A percentile compares a stretch with the other conserved stretches of the same genome.
phyloP scores from a whole-genome alignment of 2,797 vertebrate species.

The Dromococcyx pavoninus region DNA sequence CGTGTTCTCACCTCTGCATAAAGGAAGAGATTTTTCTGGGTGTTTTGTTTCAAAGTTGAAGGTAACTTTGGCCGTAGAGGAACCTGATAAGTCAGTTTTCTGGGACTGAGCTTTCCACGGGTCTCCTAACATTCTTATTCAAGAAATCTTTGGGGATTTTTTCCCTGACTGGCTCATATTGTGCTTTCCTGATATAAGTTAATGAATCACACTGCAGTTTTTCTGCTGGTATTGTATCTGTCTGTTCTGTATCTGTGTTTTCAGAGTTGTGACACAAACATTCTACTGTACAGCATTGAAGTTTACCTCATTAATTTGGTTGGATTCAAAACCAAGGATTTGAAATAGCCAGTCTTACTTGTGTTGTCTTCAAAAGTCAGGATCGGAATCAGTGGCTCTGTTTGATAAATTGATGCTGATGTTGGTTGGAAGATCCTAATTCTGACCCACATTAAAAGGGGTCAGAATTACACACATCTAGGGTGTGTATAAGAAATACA shows the following conservation, averaged over 20 bases:
- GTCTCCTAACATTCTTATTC: not conserved
- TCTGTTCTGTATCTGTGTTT: not conserved
- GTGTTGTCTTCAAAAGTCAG: not conserved
- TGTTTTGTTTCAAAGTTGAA: not conserved
- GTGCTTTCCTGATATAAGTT: not conserved
- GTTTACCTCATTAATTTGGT: not conserved
- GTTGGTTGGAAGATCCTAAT: not conserved
- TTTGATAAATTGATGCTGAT: not conserved
- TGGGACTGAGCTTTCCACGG: not conserved
- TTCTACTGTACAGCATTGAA: not conserved
- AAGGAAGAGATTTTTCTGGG: not conserved
- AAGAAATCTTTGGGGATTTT: not conserved
- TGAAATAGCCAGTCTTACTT: not conserved
- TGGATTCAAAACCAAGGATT: not conserved
- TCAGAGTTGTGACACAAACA: not conserved
- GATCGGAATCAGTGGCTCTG: not conserved
- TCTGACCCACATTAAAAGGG: not conserved
- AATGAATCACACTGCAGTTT: not conserved
- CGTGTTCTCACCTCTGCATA: not conserved
- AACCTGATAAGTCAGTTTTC: not conserved
- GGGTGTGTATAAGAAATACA: not conserved
- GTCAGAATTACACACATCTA: not conserved
- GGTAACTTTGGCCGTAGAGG: not conserved
- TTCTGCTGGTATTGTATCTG: not conserved
- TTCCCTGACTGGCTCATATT: not conserved